Evolutionary conservation across 2,888 invertebrate genomes (phyloP).

Genomic region (Pandemis heparana): DNA sequence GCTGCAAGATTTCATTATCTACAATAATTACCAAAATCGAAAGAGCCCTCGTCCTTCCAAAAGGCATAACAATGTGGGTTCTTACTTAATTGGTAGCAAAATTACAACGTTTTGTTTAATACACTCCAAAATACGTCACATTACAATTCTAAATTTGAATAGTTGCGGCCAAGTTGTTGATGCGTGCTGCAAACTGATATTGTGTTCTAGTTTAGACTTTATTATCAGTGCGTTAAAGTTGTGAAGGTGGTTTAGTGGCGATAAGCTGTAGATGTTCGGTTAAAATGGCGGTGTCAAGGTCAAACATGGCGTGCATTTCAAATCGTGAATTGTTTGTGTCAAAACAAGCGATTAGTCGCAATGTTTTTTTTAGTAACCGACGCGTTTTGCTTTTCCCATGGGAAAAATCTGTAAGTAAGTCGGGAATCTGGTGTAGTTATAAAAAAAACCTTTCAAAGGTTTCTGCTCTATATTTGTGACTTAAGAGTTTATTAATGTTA

Average conservation of each 20-base stretch:
- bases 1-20: conserved; percentile 15
- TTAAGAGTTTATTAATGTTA: no score
- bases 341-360: conserved; percentile 38
- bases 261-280: conserved; percentile 5
- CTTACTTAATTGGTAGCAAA: background rate
- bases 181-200: background rate
- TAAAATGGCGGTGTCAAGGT: conserved; percentile 33
- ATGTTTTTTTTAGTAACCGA: background rate
- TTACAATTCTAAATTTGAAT: conserved; percentile 40
- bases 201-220: conserved; percentile 11
- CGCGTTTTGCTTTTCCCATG: background rate
- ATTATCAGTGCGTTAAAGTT: background rate
- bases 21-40: background rate
- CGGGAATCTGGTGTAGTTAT: background rate
- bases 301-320: conserved; percentile 38
- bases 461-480: no score
- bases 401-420: background rate
- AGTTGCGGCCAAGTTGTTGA: conserved; percentile 12
- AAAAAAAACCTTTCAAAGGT: no score
- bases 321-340: conserved; percentile 35
- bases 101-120: conserved; percentile 1
- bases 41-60: background rate
- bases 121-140: conserved; percentile 27
- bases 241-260: background rate
- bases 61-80: background rate